Conservation (phyloP, 2,888 invertebrate genomes). For the Zaprionus obscuricornis region DNA sequence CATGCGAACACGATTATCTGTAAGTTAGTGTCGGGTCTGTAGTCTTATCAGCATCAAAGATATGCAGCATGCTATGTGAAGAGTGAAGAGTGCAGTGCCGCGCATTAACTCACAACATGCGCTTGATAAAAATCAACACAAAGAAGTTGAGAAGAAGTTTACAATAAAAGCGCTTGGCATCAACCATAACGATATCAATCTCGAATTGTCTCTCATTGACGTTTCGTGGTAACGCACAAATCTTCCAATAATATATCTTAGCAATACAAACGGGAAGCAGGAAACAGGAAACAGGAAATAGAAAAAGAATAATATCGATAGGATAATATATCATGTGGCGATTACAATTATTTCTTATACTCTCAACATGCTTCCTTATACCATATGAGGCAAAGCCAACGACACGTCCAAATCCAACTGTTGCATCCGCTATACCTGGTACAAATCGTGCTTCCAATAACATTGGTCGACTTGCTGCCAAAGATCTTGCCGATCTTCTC, state of each 20-base stretch:
- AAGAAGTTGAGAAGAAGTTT: slow-evolving; percentile 16
- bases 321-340: slow-evolving; percentile 53
- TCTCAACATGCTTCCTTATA: slow-evolving; percentile 66
- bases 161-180: slow-evolving; percentile 39
- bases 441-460: not conserved
- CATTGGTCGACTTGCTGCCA: slow-evolving; percentile 59
- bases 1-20: slow-evolving; percentile 36
- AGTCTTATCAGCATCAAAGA: no score
- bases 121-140: slow-evolving; percentile 35
- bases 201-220: slow-evolving; percentile 17
- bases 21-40: slow-evolving; percentile 1
- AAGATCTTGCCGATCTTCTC: slow-evolving; percentile 64
- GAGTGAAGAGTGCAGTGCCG: slow-evolving; percentile 16
- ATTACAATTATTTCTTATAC: slow-evolving; percentile 60
- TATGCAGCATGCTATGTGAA: slow-evolving; percentile 24
- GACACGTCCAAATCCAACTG: not conserved
- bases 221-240: slow-evolving; percentile 11
- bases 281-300: not conserved
- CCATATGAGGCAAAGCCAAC: slow-evolving; percentile 61
- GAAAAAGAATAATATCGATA: not conserved
- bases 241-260: slow-evolving; percentile 28
- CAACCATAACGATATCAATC: slow-evolving; percentile 34
- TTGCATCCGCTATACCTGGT: not conserved
- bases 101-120: slow-evolving; percentile 28
- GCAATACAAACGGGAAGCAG: slow-evolving; percentile 1